phyloP scores from a whole-genome alignment of 2,888 invertebrate species.

The Agrilus cyanescens region DNA sequence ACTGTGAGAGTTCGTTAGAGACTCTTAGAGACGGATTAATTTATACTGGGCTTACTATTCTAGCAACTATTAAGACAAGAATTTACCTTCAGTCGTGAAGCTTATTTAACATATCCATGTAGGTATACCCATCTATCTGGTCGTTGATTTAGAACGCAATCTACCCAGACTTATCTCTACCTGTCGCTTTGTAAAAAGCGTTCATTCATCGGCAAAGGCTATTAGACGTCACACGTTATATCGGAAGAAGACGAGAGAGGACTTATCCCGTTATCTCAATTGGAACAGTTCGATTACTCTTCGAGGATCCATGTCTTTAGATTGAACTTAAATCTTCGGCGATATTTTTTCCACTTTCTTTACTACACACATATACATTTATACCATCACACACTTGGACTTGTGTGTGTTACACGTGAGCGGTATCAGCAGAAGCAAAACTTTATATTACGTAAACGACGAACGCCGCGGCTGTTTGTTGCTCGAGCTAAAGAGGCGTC shows the following conservation, averaged over 20 bases:
- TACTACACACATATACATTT: neutral
- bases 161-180: constrained; percentile 24
- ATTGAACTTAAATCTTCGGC: constrained; percentile 16
- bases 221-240: constrained; percentile 18
- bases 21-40: no score
- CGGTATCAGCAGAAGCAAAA: no score
- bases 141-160: constrained; percentile 24
- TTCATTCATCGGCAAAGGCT: constrained; percentile 19
- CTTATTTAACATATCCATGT: neutral
- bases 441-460: no score
- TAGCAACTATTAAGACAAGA: no score
- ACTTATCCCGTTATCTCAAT: constrained; percentile 22
- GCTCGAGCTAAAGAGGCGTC: no score
- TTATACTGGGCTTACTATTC: no score
- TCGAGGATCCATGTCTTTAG: constrained; percentile 12
- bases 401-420: no score
- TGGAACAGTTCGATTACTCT: constrained; percentile 23
- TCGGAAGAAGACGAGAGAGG: constrained; percentile 18
- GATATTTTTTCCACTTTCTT: constrained; percentile 13
- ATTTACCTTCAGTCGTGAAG: no score
- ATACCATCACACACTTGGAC: no score
- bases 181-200: constrained; percentile 21
- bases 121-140: constrained; percentile 10
- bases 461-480: no score
- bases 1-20: no score